Evolutionary conservation across 2,888 invertebrate genomes (phyloP).

Genomic region (Aproaerema taeniolella): DNA sequence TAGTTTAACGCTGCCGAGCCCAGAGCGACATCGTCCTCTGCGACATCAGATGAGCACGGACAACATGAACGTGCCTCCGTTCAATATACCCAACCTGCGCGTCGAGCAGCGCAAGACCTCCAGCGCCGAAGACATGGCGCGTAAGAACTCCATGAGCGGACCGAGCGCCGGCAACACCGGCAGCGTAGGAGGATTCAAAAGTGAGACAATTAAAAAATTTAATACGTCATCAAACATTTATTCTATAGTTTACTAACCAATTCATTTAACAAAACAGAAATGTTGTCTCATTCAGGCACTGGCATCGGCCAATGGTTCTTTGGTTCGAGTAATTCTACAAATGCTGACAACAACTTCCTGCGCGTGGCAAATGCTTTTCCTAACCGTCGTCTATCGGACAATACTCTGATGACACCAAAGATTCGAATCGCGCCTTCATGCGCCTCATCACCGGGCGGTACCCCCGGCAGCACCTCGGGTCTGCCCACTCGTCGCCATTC

Average conservation of each 20-base stretch:
- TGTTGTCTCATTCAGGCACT: constrained; percentile 30
- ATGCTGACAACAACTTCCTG: constrained; percentile 88
- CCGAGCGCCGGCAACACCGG: constrained; percentile 31
- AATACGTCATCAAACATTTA: not conserved
- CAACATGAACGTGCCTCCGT: constrained; percentile 89
- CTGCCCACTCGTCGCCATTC: constrained; percentile 93
- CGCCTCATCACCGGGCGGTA: constrained; percentile 88
- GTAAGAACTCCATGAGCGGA: constrained; percentile 88
- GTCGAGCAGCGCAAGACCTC: constrained; percentile 93
- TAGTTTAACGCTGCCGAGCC: constrained; percentile 84
- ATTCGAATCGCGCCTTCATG: constrained; percentile 93
- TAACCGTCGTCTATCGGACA: constrained; percentile 92
- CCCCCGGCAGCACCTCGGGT: constrained; percentile 84
- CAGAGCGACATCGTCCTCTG: constrained; percentile 85
- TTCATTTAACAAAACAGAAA: no score
- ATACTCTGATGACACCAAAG: constrained; percentile 93
- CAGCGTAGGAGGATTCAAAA: constrained; percentile 43
- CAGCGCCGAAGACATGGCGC: constrained; percentile 93
- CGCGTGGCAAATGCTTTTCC: constrained; percentile 90
- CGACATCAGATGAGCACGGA: constrained; percentile 91
- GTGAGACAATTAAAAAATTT: constrained; percentile 17
- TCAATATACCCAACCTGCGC: constrained; percentile 92
- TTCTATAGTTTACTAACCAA: not conserved
- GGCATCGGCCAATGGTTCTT: constrained; percentile 89
- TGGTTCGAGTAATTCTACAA: constrained; percentile 89